Base-by-base conservation (phyloP, 2,797 vertebrate species). In the Neopelma chrysocephalum region DNA sequence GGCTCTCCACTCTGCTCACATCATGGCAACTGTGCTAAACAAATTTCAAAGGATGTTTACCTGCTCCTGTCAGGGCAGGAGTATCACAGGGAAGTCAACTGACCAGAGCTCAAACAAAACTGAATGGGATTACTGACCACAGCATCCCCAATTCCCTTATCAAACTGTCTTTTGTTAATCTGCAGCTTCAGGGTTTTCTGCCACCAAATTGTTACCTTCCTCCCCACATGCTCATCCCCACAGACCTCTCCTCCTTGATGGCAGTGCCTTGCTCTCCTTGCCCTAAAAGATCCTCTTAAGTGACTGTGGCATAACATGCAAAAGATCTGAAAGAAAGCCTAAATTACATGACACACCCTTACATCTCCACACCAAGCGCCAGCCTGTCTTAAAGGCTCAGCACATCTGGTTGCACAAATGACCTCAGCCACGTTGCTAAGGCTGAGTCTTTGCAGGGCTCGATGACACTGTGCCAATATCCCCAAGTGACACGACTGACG, bases 121-220 rank as follows among this genome's bases (percentile, higher is more conserved):
- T n/a, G 20, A 64, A 96, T 6, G 29, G 64, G 87, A 90, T 95
- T 96, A 96, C 77, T 87, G 94, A 94, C 83, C 89, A 69, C 72
- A 93, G 94, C 72, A 85, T 34, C 65, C 77, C 77, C 83, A 79
- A 62, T 88, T 92, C 76, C 70, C 95, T 87, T 91, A 95, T 83
- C 84, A 93, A 96, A 80, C 88, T 51, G 76, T 81, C 80, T 86
- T 94, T 62, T 60, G 77, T 84, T 94, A 87, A 95, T 82, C 82
- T 95, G 96, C 53, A 87, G 69, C 64, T 91, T 96, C 87, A 91
- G 45, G 80, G 89, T 76, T 50, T 78, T 85, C 50, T 94, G 81
- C 73, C 91, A 85, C 53, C 53, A 89, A 81, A 18, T 51, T 95
- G 86, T 84, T 90, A 92, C 94, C 90, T 95, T 57, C 40, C n/a